These are phyloP conservation scores for Percopsis omiscomaycus DNA, from an alignment of 2,797 vertebrate genomes.

Conservation along the genomic window DNA sequence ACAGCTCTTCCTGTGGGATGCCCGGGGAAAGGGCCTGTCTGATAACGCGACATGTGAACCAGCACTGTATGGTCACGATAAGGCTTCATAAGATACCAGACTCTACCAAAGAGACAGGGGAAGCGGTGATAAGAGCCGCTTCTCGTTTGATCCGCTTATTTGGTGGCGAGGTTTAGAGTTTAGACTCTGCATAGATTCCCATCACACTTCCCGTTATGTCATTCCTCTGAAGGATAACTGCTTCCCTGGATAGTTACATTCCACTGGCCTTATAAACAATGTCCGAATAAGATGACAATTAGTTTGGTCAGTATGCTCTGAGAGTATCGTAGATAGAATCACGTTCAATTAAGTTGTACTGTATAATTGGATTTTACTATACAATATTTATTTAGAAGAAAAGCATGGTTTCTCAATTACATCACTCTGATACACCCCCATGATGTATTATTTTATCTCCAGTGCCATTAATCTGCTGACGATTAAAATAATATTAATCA, in stretches of 20 bases:
- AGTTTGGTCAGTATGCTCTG: constrained; percentile 3
- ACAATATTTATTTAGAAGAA: too few species aligned
- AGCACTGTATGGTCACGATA: constrained; percentile 72
- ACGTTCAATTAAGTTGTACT: too few species aligned
- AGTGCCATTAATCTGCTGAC: too few species aligned
- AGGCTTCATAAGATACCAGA: constrained; percentile 71
- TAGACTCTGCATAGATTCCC: constrained; percentile 57
- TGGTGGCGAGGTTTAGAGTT: constrained; percentile 56
- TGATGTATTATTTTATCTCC: too few species aligned
- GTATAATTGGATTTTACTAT: too few species aligned
- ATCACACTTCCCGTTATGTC: constrained; percentile 65
- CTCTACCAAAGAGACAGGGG: constrained; percentile 74
- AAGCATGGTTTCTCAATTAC: too few species aligned
- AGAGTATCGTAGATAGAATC: not conserved
- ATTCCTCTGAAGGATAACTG: constrained; percentile 48
- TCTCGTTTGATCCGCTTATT: constrained; percentile 72
- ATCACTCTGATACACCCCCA: too few species aligned
- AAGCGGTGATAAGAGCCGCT: constrained; percentile 67
- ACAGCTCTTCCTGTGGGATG: constrained; percentile 72
- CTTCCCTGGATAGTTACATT: constrained; percentile 25
- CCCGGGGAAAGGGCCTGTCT: constrained; percentile 68
- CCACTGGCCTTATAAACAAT: constrained; percentile 19
- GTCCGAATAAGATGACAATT: constrained; percentile 5
- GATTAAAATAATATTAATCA: too few species aligned
- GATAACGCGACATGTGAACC: constrained; percentile 74